Conservation (phyloP, 1,140 invertebrate genomes). For the Hormaphis cornu region DNA sequence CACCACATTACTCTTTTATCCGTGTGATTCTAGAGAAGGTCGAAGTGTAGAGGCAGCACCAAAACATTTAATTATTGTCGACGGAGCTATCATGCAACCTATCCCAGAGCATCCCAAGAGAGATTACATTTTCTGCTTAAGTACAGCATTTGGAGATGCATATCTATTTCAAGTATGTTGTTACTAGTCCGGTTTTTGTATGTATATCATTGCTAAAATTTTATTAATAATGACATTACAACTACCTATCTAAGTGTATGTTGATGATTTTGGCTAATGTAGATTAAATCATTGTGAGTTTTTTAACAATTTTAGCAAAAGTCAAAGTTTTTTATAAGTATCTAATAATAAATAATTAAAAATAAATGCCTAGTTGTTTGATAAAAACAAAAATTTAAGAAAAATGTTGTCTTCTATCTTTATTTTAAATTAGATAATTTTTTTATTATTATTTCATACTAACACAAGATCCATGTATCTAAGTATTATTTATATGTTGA, state of each 20-base stretch:
- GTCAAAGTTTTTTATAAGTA: too few species aligned
- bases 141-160: slow-evolving; percentile 94
- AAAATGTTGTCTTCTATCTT: slow-evolving; percentile 3
- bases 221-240: too few species aligned
- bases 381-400: slow-evolving; percentile 14
- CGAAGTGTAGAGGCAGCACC: slow-evolving; percentile 82
- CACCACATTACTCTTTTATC: slow-evolving; percentile 91
- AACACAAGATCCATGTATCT: background rate
- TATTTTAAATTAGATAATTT: slow-evolving; percentile 10
- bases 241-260: too few species aligned
- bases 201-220: background rate
- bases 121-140: slow-evolving; percentile 95
- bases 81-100: slow-evolving; percentile 95
- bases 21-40: slow-evolving; percentile 85
- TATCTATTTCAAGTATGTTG: slow-evolving; percentile 84
- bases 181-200: background rate
- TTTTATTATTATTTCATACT: slow-evolving; percentile 11
- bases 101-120: slow-evolving; percentile 96
- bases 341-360: too few species aligned
- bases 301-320: too few species aligned
- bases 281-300: too few species aligned
- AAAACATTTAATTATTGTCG: slow-evolving; percentile 92
- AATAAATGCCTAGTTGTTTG: too few species aligned
- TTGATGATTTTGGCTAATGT: too few species aligned
- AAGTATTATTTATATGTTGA: too few species aligned